Base-by-base conservation (phyloP, 2,888 invertebrate genomes). In the Drosophila fulvimacula region DNA sequence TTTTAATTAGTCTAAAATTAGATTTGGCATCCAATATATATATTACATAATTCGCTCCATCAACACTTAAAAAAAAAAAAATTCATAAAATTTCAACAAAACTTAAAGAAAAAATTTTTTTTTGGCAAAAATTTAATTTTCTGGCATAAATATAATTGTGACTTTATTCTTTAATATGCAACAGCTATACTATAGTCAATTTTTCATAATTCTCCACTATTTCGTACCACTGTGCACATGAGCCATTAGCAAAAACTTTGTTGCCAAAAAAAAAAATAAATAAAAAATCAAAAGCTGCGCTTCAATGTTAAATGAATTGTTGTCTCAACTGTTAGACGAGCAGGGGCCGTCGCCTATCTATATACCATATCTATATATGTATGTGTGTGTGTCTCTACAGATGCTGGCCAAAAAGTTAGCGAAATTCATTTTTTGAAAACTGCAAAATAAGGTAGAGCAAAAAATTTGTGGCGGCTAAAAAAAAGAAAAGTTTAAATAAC, bases 281-380 rank as follows among this genome's bases (percentile, higher is more conserved):
- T 52, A 64, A 56, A 62, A 60, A 58, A 58, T 65, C 51, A 56
- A 34, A 63, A 79, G 55, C 68, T 71, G 73, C 69, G 75, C 83
- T 85, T 80, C 83, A 80, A 86, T 88, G 87, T 88, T 84, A 84
- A 84, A 88, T 86, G 83, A 84, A 84, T 84, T 88, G 83, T 88
- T 86, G 83, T 84, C 83, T 88, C 86, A 84, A 86, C 83, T 83
- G 83, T 73, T 70, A 72, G 71, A 79, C 68, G 68, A 60, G 68
- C 59, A 34, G 64, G 42, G 46, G 46, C 15, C 24, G 15, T n/a
- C 30, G n/a, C 6, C 48, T 51, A 34, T 51, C 17, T 51, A 51
- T 51, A 34, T 48, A 32, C 30, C 30, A 34, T 34, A 49, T 24
- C 6, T 6, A 3, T 38, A 1, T 36, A n/a, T 21, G n/a, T 57